A percentile compares a stretch with the other conserved stretches of the same genome.
These are phyloP conservation scores for Menidia menidia DNA, from an alignment of 2,797 vertebrate species.

Conservation along the genomic window DNA sequence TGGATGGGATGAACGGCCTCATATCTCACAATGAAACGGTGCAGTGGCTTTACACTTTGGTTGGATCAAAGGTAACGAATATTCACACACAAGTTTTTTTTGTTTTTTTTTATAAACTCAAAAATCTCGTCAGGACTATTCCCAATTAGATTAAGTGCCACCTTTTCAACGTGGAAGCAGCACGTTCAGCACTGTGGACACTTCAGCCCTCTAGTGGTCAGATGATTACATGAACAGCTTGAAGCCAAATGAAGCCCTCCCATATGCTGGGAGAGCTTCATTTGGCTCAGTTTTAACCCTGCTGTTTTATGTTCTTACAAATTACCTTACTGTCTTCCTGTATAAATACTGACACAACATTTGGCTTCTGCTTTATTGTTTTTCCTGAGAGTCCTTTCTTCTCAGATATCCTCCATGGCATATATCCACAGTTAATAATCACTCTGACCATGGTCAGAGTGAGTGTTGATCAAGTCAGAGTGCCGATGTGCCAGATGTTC, in stretches of 20 bases:
- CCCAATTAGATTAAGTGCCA: conserved; percentile 13
- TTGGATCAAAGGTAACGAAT: conserved; percentile 93
- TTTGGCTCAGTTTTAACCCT: not conserved
- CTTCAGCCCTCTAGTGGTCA: conserved; percentile 73
- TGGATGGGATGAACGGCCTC: conserved; percentile 98
- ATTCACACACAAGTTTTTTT: not conserved
- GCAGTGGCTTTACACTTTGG: conserved; percentile 95
- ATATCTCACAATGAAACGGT: conserved; percentile 95
- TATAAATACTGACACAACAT: conserved; percentile 34
- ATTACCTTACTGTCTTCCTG: conserved; percentile 6
- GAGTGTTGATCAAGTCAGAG: not conserved
- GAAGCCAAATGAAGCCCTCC: conserved; percentile 2
- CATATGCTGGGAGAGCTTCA: not conserved
- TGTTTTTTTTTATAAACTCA: conserved; percentile 1
- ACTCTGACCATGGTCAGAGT: conserved; percentile 2
- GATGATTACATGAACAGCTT: conserved; percentile 11
- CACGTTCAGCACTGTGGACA: conserved; percentile 20
- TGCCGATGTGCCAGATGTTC: conserved; percentile 17
- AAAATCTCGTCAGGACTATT: conserved; percentile 19
- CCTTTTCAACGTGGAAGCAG: conserved; percentile 5
- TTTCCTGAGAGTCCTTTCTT: conserved; percentile 30
- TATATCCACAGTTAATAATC: not conserved
- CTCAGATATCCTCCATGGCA: conserved; percentile 3
- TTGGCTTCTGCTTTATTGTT: conserved; percentile 15
- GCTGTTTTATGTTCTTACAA: conserved; percentile 26